Evolutionary conservation across 2,888 invertebrate genomes (phyloP).

Genomic region (Netelia fuscicornis): DNA sequence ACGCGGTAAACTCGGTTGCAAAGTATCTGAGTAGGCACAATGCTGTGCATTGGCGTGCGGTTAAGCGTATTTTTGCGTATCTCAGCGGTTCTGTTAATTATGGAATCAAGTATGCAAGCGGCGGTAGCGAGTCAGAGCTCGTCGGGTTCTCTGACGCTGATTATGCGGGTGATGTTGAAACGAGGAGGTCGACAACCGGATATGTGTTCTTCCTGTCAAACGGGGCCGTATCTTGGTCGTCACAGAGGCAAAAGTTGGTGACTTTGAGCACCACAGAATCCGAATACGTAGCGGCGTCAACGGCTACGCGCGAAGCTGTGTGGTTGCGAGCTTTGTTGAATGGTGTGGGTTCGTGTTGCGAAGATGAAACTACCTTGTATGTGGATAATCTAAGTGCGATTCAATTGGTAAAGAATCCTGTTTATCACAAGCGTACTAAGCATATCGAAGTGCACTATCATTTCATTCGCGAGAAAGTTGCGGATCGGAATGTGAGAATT

Average conservation of each 20-base stretch:
- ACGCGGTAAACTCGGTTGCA: background rate
- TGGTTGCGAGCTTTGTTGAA: background rate
- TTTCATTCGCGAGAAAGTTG: background rate
- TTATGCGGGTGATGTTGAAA: background rate
- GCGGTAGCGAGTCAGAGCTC: conserved; percentile 3
- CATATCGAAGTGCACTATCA: conserved; percentile 5
- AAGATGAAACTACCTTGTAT: background rate
- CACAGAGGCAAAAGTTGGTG: background rate
- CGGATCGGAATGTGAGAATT: background rate
- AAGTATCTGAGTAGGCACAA: background rate
- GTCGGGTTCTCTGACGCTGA: background rate
- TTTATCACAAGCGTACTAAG: background rate
- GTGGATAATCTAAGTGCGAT: conserved; percentile 18
- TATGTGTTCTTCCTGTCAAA: background rate
- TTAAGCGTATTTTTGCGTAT: background rate
- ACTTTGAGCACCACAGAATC: background rate
- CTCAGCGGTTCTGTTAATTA: background rate
- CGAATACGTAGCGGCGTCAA: conserved; percentile 3
- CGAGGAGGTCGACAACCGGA: background rate
- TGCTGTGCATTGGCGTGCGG: conserved; percentile 1
- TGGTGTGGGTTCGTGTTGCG: background rate
- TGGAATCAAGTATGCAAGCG: background rate
- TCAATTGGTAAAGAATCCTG: background rate
- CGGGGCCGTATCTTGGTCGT: background rate
- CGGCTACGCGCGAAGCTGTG: background rate